Conservation (phyloP, 2,113 vertebrate species). For the Neomonachus schauinslandi region DNA sequence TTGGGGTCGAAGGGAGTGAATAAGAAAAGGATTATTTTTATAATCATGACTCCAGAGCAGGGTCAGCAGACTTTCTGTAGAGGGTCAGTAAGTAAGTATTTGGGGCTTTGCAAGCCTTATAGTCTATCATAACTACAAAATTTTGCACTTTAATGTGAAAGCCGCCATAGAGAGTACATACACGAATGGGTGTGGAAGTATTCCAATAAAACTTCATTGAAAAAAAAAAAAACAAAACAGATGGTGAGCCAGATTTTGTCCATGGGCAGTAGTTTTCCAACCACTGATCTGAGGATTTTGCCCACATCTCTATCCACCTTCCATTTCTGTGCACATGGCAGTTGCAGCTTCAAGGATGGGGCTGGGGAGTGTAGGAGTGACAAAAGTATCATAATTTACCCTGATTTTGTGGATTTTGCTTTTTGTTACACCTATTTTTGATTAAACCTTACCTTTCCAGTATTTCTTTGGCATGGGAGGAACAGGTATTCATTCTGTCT, state of each 20-base stretch:
- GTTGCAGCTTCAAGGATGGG: not conserved
- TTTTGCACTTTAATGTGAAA: not conserved
- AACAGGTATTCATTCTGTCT: not conserved
- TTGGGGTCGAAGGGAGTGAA: not conserved
- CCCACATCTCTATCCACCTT: not conserved
- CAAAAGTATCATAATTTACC: not conserved
- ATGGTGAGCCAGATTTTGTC: not conserved
- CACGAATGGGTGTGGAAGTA: not conserved
- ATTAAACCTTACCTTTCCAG: not conserved
- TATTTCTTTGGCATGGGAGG: not conserved
- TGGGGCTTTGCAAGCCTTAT: not conserved
- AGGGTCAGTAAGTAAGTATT: not conserved
- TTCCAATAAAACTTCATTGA: conserved; percentile 26
- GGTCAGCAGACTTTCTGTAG: not conserved
- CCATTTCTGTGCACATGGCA: not conserved
- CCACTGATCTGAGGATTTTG: not conserved
- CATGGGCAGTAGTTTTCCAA: not conserved
- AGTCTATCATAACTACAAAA: not conserved
- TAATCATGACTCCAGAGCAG: not conserved
- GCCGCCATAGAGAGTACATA: not conserved
- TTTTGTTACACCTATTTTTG: not conserved
- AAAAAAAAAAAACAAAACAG: not conserved
- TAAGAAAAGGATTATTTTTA: not conserved
- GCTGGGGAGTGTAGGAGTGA: not conserved
- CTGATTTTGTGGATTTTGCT: not conserved